Evolutionary conservation across 2,113 vertebrate species (phyloP).

Genomic region (Malurus alboscapulatus): DNA sequence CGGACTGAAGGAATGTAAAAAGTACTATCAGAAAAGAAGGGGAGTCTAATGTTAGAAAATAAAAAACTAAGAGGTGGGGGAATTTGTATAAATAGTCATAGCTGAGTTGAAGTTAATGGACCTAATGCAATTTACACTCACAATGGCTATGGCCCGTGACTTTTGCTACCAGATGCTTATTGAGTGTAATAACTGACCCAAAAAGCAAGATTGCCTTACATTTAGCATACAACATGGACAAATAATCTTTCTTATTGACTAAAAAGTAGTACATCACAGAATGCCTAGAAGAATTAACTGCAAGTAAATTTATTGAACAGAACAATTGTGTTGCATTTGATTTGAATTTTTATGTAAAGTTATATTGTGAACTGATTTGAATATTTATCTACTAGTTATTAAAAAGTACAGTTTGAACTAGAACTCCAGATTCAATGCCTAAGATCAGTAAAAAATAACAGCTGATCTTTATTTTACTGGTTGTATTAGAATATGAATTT

Average conservation of each 20-base stretch:
- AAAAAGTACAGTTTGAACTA: background rate
- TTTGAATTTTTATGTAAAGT: background rate
- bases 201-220: background rate
- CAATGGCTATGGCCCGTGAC: background rate
- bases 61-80: background rate
- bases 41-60: background rate
- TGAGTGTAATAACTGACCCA: background rate
- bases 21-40: background rate
- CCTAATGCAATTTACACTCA: constrained; percentile 41
- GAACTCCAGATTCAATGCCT: background rate
- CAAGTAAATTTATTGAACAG: background rate
- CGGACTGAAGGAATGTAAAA: background rate
- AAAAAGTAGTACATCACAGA: background rate
- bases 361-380: background rate
- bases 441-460: background rate
- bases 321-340: background rate
- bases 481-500: background rate
- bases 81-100: constrained; percentile 46
- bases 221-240: background rate
- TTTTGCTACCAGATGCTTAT: background rate
- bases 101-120: constrained; percentile 36
- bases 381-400: background rate
- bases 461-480: background rate
- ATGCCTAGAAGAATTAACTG: background rate
- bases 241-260: background rate